Percentiles rank a stretch among this genome's conserved stretches.
Evolutionary conservation across 2,888 invertebrate genomes (phyloP).

Genomic region (Nebria salina): DNA sequence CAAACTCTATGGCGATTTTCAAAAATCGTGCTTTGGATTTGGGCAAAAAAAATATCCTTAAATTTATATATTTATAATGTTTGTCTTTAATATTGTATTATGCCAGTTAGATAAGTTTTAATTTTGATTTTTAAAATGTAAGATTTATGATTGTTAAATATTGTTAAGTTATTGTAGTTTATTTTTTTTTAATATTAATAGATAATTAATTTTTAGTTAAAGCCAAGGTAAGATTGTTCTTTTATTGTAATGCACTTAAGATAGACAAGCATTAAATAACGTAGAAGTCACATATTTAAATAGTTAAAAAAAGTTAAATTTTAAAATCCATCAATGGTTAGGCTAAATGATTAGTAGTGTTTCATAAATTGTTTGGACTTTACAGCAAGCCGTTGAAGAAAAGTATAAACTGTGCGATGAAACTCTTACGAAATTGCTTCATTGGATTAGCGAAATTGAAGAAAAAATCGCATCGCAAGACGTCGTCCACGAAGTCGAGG

Average conservation of each 20-base stretch:
- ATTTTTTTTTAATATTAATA: constrained; percentile 32
- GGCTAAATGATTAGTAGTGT: background rate
- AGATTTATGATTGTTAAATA: background rate
- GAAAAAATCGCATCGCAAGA: constrained; percentile 85
- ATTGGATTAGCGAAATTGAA: constrained; percentile 89
- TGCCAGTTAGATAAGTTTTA: constrained; percentile 14
- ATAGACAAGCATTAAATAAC: constrained; percentile 34
- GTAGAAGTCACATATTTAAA: constrained; percentile 24
- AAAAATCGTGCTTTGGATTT: background rate
- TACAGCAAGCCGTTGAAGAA: constrained; percentile 93
- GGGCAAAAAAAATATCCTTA: background rate
- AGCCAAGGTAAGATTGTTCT: constrained; percentile 43
- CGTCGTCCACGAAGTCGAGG: constrained; percentile 85
- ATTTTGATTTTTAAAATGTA: background rate
- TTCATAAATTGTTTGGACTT: constrained; percentile 16
- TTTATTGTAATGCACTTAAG: constrained; percentile 33
- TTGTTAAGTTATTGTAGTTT: background rate
- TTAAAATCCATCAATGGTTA: background rate
- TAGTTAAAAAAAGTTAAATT: background rate
- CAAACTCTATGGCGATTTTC: background rate
- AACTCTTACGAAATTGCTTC: constrained; percentile 81
- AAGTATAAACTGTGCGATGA: constrained; percentile 93
- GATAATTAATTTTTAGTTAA: constrained; percentile 36
- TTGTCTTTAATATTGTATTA: constrained; percentile 9
- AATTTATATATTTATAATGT: constrained; percentile 4